Evolutionary conservation across 2,888 invertebrate species (phyloP), one percentile per base, ranked within the genome.

Genomic region (Anagyrus pseudococci): DNA sequence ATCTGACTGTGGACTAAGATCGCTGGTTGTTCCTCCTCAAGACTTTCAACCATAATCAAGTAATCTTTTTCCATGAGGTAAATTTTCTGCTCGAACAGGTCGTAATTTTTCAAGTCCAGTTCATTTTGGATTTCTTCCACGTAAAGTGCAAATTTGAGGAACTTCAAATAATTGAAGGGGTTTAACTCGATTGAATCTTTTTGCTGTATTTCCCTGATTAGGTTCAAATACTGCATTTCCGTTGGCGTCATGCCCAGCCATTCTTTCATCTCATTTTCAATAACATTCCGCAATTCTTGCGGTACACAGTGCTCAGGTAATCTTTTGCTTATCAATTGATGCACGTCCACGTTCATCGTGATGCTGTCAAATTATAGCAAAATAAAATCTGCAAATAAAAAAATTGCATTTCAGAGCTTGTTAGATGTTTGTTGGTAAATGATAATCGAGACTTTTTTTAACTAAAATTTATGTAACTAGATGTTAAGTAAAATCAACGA

Each of bases 101-200:
- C 17, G 44, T 17, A 44, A 20, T 33, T 23, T n/a, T n/a, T 20
- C 17, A 44, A 23, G 8, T 52, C 52, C 8, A 22, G 7, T 4
- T 33, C 19, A 15, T 33, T 8, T 52, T 33, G 22, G 22, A 33
- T 33, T 26, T 52, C 52, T 52, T 46, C 58, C 2, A 50, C 4
- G n/a, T 44, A 50, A 4, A 58, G n/a, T 1, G 25, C 54, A 8
- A 63, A 46, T 19, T 63, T 58, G 13, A 63, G 37, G 10, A 58
- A 46, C 37, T 63, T 54, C 0, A 58, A 46, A 43, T 63, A 58
- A n/a, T 63, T 53, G 6, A 49, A 41, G 37, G 58, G 10, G 10
- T 8, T n/a, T 8, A 63, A n/a, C 7, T 55, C 50, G 10, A 63
- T 20, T 6, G 17, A 37, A 29, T 63, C 54, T 4, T 29, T 7